Evolutionary conservation across 2,888 invertebrate species (phyloP).

Genomic region (Papilio gigon): DNA sequence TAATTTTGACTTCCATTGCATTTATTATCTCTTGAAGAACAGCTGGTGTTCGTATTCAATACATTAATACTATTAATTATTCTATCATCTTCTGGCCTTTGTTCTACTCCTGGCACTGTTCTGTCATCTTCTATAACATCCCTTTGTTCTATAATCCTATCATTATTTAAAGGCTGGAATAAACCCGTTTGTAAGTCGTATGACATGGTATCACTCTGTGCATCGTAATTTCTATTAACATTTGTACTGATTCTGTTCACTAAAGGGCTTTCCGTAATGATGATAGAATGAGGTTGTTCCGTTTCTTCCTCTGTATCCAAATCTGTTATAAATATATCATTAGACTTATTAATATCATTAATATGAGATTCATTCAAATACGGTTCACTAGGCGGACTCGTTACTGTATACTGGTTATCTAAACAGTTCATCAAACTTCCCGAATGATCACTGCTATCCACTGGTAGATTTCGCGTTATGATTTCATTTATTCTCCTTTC

Average conservation of each 20-base stretch:
- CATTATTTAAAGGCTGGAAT: constrained; percentile 41
- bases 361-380: constrained; percentile 73
- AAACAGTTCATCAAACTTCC: constrained; percentile 46
- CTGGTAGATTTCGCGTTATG: constrained; percentile 48
- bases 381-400: constrained; percentile 62
- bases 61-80: neutral
- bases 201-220: constrained; percentile 53
- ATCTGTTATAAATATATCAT: constrained; percentile 61
- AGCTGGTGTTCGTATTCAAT: neutral
- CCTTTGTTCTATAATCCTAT: constrained; percentile 40
- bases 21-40: constrained; percentile 46
- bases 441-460: constrained; percentile 54
- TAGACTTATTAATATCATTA: constrained; percentile 57
- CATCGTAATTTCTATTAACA: constrained; percentile 58
- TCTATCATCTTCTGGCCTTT: constrained; percentile 17
- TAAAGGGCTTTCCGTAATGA: constrained; percentile 69
- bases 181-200: constrained; percentile 57
- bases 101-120: neutral
- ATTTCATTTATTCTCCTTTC: constrained; percentile 64
- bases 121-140: constrained; percentile 44
- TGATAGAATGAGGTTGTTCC: constrained; percentile 77
- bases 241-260: constrained; percentile 57
- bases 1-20: constrained; percentile 66
- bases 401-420: constrained; percentile 56
- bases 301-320: constrained; percentile 70